A percentile compares a stretch with the other conserved stretches of the same genome.
Evolutionary conservation across 2,888 invertebrate species (phyloP).

Genomic region (Vesta saturnalis): DNA sequence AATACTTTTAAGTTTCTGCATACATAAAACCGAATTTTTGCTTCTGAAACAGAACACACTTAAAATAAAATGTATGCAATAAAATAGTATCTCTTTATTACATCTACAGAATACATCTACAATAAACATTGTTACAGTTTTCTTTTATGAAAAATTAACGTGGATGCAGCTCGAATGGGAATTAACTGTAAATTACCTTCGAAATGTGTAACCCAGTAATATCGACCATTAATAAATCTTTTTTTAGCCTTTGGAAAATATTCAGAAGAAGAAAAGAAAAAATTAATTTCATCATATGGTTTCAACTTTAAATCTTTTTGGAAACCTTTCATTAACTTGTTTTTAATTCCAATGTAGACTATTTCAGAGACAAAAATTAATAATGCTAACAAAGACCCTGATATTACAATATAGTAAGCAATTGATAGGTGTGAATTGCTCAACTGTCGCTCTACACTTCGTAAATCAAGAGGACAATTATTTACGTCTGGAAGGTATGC

Average conservation of each 20-base stretch:
- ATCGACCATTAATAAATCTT: background rate
- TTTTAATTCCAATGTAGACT: conserved; percentile 11
- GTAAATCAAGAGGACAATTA: conserved; percentile 80
- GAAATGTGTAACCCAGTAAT: background rate
- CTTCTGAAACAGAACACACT: no score
- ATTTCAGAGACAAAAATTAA: conserved; percentile 73
- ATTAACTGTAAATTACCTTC: background rate
- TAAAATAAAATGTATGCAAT: no score
- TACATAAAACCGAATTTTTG: no score
- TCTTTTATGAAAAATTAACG: background rate
- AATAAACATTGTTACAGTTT: no score
- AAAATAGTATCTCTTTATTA: no score
- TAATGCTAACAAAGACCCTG: conserved; percentile 70
- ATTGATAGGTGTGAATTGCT: conserved; percentile 76
- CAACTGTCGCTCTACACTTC: conserved; percentile 77
- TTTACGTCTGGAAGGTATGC: conserved; percentile 72
- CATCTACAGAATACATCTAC: no score
- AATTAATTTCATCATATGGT: background rate
- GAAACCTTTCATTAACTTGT: conserved; percentile 7
- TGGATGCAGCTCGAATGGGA: background rate
- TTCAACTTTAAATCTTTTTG: conserved; percentile 2
- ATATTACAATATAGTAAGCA: conserved; percentile 77
- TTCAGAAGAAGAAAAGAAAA: background rate
- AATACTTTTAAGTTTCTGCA: no score
- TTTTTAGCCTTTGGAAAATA: background rate